A percentile compares a stretch with the other conserved stretches of the same genome.
phyloP scores from a whole-genome alignment of 2,797 vertebrate species.

The Pristis pectinata region DNA sequence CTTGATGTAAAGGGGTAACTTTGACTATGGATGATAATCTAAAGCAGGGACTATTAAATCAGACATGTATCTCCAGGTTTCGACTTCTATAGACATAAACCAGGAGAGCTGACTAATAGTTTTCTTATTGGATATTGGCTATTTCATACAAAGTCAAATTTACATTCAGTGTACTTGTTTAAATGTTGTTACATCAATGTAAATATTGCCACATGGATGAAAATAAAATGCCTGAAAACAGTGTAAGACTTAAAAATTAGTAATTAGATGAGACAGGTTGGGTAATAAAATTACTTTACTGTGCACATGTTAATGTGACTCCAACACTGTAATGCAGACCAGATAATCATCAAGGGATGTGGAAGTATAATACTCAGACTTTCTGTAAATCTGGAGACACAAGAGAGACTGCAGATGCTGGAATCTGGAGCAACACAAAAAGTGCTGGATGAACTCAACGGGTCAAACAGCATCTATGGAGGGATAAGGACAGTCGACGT shows the following conservation, averaged over 20 bases:
- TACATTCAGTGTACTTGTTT: not conserved
- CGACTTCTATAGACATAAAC: not conserved
- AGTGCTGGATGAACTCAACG: too few species aligned
- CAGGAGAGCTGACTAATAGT: not conserved
- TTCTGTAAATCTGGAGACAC: too few species aligned
- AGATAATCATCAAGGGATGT: not conserved
- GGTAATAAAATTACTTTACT: not conserved
- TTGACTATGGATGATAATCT: too few species aligned
- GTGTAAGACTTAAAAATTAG: not conserved
- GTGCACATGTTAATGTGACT: not conserved
- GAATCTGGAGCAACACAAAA: too few species aligned
- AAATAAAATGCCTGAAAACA: not conserved
- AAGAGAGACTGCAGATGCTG: too few species aligned
- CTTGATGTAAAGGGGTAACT: not conserved
- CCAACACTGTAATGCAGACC: not conserved
- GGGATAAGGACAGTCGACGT: too few species aligned
- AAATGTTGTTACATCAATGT: not conserved
- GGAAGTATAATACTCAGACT: not conserved
- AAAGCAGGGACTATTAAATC: not conserved
- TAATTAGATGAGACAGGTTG: not conserved
- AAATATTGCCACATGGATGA: not conserved
- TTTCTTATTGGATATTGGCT: not conserved
- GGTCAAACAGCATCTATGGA: too few species aligned
- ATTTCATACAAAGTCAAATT: not conserved
- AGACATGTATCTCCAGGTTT: not conserved